Evolutionary conservation across 2,888 invertebrate species (phyloP).

Genomic region (Camptogramma bilineatum): DNA sequence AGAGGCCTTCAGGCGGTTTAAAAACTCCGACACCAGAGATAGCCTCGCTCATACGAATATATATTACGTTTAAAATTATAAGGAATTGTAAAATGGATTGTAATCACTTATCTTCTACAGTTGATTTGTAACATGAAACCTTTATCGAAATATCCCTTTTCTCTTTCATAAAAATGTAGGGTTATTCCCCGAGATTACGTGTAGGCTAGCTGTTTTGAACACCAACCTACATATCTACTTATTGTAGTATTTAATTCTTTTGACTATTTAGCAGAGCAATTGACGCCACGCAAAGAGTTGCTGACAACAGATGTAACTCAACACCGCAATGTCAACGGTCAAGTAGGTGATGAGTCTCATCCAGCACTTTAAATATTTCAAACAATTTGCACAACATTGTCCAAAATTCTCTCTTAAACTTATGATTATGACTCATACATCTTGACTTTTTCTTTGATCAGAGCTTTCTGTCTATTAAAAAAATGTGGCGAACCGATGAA

Average conservation of each 20-base stretch:
- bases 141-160: neutral
- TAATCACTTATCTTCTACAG: no score
- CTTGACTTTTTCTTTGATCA: neutral
- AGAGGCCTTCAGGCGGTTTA: no score
- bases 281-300: slow-evolving; percentile 3
- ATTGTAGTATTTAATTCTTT: neutral
- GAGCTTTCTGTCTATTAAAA: neutral
- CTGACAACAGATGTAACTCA: slow-evolving; percentile 17
- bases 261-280: neutral
- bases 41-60: no score
- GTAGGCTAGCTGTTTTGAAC: neutral
- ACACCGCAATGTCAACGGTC: slow-evolving; percentile 22
- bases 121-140: neutral
- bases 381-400: slow-evolving; percentile 1
- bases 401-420: neutral
- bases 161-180: neutral
- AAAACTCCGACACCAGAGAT: no score
- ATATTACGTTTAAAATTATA: no score
- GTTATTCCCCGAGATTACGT: slow-evolving; percentile 3
- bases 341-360: slow-evolving; percentile 10
- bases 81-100: no score
- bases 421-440: neutral
- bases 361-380: slow-evolving; percentile 9
- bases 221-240: neutral
- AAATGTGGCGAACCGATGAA: neutral